These are phyloP conservation scores for Drosophila equinoxialis DNA, from an alignment of 1,140 invertebrate species.

Conservation along the genomic window DNA sequence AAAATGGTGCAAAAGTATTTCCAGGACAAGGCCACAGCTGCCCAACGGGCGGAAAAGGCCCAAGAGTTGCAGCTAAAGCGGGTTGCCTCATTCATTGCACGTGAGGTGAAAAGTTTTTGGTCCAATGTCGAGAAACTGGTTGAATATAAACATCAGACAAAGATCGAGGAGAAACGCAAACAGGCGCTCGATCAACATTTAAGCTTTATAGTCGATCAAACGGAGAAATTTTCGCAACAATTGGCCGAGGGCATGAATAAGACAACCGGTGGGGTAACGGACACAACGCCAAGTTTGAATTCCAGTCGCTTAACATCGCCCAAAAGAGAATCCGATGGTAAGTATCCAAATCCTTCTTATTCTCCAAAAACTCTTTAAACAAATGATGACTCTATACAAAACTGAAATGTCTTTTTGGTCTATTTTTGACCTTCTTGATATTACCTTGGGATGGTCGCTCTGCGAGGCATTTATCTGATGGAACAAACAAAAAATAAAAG, in stretches of 20 bases:
- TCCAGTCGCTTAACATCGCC: slow-evolving; percentile 84
- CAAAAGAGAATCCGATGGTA: slow-evolving; percentile 84
- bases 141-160: slow-evolving; percentile 96
- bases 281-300: slow-evolving; percentile 70
- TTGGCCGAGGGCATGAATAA: slow-evolving; percentile 91
- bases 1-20: slow-evolving; percentile 98
- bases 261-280: slow-evolving; percentile 39
- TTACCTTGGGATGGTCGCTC: slow-evolving; percentile 77
- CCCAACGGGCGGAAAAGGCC: slow-evolving; percentile 95
- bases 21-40: slow-evolving; percentile 95
- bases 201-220: slow-evolving; percentile 99
- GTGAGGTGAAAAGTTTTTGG: slow-evolving; percentile 98
- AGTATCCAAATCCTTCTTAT: slow-evolving; percentile 40
- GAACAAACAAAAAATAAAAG: not conserved
- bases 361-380: not conserved
- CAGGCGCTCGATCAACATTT: slow-evolving; percentile 98
- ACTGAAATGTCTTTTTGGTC: slow-evolving; percentile 76
- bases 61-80: slow-evolving; percentile 93
- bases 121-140: slow-evolving; percentile 98
- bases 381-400: slow-evolving; percentile 66
- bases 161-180: slow-evolving; percentile 96
- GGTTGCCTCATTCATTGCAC: slow-evolving; percentile 95
- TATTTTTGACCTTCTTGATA: slow-evolving; percentile 76
- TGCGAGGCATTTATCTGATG: slow-evolving; percentile 83
- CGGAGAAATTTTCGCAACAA: slow-evolving; percentile 97